Evolutionary conservation across 2,113 vertebrate species (phyloP).

Genomic region (Oceanodroma tethys): DNA sequence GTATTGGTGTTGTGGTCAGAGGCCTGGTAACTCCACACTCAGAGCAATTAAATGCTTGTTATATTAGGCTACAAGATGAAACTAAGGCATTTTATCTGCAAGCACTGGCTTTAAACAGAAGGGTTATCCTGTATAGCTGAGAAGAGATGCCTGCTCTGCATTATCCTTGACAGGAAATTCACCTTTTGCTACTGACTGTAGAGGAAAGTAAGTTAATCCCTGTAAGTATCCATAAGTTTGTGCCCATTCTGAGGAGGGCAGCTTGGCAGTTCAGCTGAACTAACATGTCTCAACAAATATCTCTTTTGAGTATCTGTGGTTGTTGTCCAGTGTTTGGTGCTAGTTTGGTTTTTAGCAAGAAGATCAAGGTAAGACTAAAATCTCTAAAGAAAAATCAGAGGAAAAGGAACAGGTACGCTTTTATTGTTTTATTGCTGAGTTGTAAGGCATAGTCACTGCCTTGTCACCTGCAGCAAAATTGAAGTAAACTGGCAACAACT

Average conservation of each 20-base stretch:
- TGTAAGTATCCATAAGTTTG: not conserved
- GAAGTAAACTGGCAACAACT: not conserved
- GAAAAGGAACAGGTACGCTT: not conserved
- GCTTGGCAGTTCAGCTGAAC: not conserved
- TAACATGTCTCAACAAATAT: not conserved
- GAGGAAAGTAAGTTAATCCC: not conserved
- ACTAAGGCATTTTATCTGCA: not conserved
- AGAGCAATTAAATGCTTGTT: not conserved
- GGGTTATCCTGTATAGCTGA: not conserved
- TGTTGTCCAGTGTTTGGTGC: not conserved
- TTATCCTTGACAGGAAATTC: not conserved
- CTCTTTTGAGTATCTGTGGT: not conserved
- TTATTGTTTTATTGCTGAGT: not conserved
- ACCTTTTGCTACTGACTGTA: not conserved
- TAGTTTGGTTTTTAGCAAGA: not conserved
- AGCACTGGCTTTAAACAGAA: not conserved
- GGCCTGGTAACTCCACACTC: not conserved
- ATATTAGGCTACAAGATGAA: not conserved
- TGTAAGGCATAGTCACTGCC: not conserved
- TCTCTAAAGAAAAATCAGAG: not conserved
- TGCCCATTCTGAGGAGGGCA: not conserved
- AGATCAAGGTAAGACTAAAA: not conserved
- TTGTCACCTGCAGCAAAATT: not conserved
- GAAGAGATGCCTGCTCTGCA: not conserved
- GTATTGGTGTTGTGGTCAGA: not conserved